Evolutionary conservation across 1,140 invertebrate species (phyloP).

Genomic region (Hyphantria cunea): DNA sequence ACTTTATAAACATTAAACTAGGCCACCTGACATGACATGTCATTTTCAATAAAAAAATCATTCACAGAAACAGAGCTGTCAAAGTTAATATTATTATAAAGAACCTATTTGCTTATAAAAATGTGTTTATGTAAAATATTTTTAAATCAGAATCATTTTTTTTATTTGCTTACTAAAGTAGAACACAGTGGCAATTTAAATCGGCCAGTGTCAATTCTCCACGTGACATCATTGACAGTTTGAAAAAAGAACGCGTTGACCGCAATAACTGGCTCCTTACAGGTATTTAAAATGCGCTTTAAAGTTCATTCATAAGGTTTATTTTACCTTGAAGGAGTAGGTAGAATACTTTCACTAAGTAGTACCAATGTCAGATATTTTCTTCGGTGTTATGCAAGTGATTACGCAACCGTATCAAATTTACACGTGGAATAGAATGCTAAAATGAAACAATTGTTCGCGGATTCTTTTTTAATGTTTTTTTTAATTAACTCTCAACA

Average conservation of each 20-base stretch:
- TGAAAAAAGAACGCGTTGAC: constrained; percentile 46
- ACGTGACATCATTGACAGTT: constrained; percentile 40
- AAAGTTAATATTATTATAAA: too few relatives aligned
- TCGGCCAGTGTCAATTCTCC: constrained; percentile 25
- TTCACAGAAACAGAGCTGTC: too few relatives aligned
- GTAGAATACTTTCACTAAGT: constrained; percentile 67
- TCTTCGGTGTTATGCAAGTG: constrained; percentile 59
- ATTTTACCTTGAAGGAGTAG: constrained; percentile 19
- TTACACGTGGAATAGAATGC: constrained; percentile 38
- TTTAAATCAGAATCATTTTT: background rate
- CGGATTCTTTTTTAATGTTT: constrained; percentile 3
- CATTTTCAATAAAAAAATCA: too few relatives aligned
- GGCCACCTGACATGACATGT: too few relatives aligned
- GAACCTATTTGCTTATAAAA: background rate
- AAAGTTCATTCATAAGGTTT: constrained; percentile 7
- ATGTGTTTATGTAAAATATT: background rate
- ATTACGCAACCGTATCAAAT: constrained; percentile 47
- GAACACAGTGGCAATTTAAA: constrained; percentile 10
- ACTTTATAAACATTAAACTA: background rate
- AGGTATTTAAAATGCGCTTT: constrained; percentile 22
- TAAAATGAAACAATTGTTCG: constrained; percentile 16
- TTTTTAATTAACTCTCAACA: constrained; percentile 5
- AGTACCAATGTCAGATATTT: constrained; percentile 72
- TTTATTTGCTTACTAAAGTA: background rate
- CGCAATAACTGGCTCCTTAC: constrained; percentile 33